Conservation (phyloP, 2,113 vertebrate species). For the Probosciger aterrimus region DNA sequence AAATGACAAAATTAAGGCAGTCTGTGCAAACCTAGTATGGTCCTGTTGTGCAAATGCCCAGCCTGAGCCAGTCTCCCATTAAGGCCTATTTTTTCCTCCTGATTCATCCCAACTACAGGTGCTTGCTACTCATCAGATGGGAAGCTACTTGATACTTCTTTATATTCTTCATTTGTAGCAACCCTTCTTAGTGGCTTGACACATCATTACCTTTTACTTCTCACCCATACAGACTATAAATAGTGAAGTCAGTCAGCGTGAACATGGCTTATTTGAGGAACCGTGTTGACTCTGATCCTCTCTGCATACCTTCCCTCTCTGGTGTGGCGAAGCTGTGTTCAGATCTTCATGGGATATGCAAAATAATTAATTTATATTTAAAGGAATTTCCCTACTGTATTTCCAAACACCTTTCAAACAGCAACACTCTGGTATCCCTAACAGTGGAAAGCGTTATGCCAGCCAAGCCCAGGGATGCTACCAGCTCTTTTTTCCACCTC, state of each 20-base stretch:
- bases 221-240: not conserved
- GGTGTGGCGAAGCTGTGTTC: not conserved
- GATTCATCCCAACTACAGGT: not conserved
- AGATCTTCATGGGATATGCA: not conserved
- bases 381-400: not conserved
- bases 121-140: not conserved
- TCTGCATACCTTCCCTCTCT: not conserved
- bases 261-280: not conserved
- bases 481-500: not conserved
- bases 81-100: not conserved
- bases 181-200: not conserved
- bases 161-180: not conserved
- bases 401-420: not conserved
- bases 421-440: not conserved
- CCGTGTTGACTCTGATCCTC: not conserved
- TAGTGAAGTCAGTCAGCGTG: not conserved
- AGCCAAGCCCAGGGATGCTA: not conserved
- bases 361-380: not conserved
- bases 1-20: slow-evolving; percentile 16
- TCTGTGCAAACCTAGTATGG: not conserved
- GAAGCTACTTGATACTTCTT: not conserved
- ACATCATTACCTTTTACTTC: not conserved
- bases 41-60: not conserved
- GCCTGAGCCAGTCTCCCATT: not conserved
- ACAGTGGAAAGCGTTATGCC: not conserved